phyloP scores from a whole-genome alignment of 2,888 invertebrate species.

The Hyposoter dolosus region DNA sequence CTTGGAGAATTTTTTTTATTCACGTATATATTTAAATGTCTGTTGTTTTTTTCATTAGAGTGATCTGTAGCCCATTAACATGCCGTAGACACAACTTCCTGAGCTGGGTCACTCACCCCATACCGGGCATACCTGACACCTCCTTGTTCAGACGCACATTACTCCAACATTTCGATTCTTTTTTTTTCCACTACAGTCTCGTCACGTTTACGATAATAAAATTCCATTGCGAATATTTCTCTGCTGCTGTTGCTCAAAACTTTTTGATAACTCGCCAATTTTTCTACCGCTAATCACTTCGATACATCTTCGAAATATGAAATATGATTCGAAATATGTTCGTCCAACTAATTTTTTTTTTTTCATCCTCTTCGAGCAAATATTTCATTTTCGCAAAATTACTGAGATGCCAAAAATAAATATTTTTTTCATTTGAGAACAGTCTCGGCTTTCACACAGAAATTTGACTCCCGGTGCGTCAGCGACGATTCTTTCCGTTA shows the following conservation, averaged over 20 bases:
- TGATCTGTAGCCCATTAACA: conserved; percentile 58
- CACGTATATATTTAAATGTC: not conserved
- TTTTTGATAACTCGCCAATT: conserved; percentile 7
- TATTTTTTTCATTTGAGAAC: conserved; percentile 11
- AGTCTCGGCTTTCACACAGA: not conserved
- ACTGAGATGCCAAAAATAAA: conserved; percentile 10
- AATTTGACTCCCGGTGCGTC: not conserved
- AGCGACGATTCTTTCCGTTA: not conserved
- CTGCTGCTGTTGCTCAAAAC: not conserved
- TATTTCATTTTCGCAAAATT: not conserved
- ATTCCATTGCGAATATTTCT: conserved; percentile 33
- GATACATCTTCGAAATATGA: not conserved
- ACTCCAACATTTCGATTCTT: conserved; percentile 26
- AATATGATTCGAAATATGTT: not conserved
- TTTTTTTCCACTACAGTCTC: conserved; percentile 4
- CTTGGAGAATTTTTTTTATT: not conserved
- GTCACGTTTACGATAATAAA: conserved; percentile 38
- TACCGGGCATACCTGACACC: conserved; percentile 36
- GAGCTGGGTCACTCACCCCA: conserved; percentile 58
- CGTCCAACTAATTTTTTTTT: not conserved
- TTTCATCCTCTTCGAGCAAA: not conserved
- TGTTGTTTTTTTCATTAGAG: conserved; percentile 34
- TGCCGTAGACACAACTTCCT: conserved; percentile 65
- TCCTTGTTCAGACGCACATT: conserved; percentile 27
- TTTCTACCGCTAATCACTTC: not conserved